These are phyloP conservation scores for Schizotus pectinicornis DNA, from an alignment of 2,888 invertebrate genomes.

Conservation along the genomic window DNA sequence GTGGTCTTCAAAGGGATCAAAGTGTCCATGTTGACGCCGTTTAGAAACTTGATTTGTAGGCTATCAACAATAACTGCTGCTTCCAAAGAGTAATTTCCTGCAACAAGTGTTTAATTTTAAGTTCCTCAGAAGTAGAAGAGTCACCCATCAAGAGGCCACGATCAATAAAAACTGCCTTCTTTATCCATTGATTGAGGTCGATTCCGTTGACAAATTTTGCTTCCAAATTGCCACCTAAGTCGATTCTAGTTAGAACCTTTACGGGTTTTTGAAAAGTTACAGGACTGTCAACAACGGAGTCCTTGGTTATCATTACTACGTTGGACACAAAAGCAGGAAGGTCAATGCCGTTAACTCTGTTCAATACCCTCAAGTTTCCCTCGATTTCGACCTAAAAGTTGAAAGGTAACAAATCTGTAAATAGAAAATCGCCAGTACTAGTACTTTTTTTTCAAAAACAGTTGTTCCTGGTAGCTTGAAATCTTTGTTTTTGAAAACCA, in stretches of 20 bases:
- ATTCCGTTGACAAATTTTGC: constrained; percentile 54
- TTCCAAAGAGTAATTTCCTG: constrained; percentile 58
- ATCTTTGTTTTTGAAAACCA: constrained; percentile 44
- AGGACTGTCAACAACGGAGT: constrained; percentile 48
- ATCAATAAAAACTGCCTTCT: constrained; percentile 59
- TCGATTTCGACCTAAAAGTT: constrained; percentile 47
- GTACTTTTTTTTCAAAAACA: constrained; percentile 40
- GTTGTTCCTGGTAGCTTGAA: constrained; percentile 36
- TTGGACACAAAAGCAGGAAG: constrained; percentile 53
- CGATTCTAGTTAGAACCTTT: constrained; percentile 36
- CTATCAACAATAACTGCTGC: constrained; percentile 56
- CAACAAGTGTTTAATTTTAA: constrained; percentile 31
- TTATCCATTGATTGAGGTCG: constrained; percentile 55
- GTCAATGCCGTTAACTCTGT: constrained; percentile 49
- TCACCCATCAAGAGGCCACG: constrained; percentile 49
- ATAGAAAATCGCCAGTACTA: background rate
- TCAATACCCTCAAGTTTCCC: constrained; percentile 45
- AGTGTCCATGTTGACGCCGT: constrained; percentile 57
- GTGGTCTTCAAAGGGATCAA: constrained; percentile 60
- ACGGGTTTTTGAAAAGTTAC: constrained; percentile 54
- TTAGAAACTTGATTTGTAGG: constrained; percentile 57
- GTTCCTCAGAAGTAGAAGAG: no score
- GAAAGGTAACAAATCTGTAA: background rate
- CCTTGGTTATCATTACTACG: constrained; percentile 54
- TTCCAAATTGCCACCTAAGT: constrained; percentile 46